Evolutionary conservation across 2,888 invertebrate species (phyloP).

Genomic region (Ochropleura leucogaster): DNA sequence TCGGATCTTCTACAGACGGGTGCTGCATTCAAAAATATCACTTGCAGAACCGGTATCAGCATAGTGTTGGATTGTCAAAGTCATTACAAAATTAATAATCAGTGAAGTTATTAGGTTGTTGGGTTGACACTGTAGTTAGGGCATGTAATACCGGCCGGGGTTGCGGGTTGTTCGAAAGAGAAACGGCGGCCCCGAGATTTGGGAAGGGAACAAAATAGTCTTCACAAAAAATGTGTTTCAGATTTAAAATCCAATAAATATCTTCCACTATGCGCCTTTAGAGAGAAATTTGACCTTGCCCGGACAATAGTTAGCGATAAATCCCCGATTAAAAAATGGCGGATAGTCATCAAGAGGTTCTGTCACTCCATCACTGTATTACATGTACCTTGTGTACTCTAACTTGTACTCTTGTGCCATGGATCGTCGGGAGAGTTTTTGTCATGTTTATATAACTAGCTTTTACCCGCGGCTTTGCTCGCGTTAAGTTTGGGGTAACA

Average conservation of each 20-base stretch:
- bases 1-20: background rate
- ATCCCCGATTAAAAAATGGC: too few species aligned
- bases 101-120: background rate
- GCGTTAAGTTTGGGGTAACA: too few species aligned
- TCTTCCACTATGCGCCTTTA: background rate
- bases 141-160: too few species aligned
- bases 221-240: too few species aligned
- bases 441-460: too few species aligned
- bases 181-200: too few species aligned
- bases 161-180: too few species aligned
- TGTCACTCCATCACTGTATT: background rate
- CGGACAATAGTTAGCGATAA: background rate
- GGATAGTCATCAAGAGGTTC: too few species aligned
- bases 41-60: background rate
- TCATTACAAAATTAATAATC: background rate
- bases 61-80: background rate
- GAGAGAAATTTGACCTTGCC: background rate
- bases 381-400: slow-evolving; percentile 26
- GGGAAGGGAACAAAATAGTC: too few species aligned
- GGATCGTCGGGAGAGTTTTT: background rate
- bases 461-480: too few species aligned
- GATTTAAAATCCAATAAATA: too few species aligned
- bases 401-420: slow-evolving; percentile 11
- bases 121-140: background rate
- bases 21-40: background rate